phyloP scores from a whole-genome alignment of 2,888 invertebrate species.

The Parnassius apollo region DNA sequence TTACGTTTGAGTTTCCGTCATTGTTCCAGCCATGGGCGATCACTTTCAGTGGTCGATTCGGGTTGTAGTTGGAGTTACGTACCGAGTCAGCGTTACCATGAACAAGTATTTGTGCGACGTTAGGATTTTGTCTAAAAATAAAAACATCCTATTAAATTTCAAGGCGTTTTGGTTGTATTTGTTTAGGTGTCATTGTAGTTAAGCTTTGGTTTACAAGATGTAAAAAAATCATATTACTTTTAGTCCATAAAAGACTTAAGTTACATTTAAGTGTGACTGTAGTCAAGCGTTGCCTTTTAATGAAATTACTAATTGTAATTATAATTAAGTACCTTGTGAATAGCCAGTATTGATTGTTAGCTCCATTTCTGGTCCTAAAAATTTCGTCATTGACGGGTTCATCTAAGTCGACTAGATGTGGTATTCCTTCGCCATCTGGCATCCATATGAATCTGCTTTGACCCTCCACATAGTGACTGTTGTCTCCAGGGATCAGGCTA shows the following conservation, averaged over 20 bases:
- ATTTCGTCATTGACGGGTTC: conserved; percentile 29
- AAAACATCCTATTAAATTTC: neutral
- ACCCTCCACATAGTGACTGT: conserved; percentile 42
- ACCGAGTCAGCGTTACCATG: conserved; percentile 52
- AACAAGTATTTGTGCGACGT: conserved; percentile 46
- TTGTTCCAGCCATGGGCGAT: conserved; percentile 64
- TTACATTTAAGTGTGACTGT: too few relatives aligned
- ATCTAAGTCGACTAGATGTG: conserved; percentile 41
- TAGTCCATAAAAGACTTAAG: too few relatives aligned
- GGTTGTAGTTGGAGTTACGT: conserved; percentile 48
- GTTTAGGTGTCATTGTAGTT: too few relatives aligned
- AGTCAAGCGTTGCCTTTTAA: too few relatives aligned
- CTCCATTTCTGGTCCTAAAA: conserved; percentile 33
- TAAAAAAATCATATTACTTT: too few relatives aligned
- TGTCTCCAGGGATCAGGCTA: conserved; percentile 34
- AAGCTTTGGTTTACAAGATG: too few relatives aligned
- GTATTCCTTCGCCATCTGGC: conserved; percentile 39
- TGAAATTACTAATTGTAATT: too few relatives aligned
- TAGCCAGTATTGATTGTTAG: conserved; percentile 41
- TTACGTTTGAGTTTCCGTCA: conserved; percentile 48
- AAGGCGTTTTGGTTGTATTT: too few relatives aligned
- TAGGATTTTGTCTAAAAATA: conserved; percentile 47
- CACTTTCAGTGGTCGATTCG: conserved; percentile 45
- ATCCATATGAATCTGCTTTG: conserved; percentile 43
- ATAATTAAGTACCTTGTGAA: conserved; percentile 36